Evolutionary conservation across 2,797 vertebrate species (phyloP).

Genomic region (Streptopelia turtur): DNA sequence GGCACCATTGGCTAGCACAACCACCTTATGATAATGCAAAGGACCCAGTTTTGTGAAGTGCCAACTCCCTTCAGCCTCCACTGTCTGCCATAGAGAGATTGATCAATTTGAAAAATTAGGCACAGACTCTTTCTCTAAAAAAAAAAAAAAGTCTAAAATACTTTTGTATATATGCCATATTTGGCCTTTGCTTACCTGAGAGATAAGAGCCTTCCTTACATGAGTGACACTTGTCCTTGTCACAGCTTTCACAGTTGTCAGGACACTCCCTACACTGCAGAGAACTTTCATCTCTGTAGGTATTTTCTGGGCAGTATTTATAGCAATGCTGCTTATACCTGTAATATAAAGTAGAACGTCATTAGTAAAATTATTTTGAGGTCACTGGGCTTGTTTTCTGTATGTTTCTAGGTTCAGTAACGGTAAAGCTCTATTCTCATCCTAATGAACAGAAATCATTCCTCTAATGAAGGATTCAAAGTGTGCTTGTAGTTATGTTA

Average conservation of each 20-base stretch:
- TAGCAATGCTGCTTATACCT: slow-evolving; percentile 85
- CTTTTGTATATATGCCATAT: neutral
- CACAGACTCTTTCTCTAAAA: neutral
- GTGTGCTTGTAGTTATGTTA: neutral
- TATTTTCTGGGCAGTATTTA: slow-evolving; percentile 85
- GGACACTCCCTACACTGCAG: slow-evolving; percentile 80
- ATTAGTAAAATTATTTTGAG: neutral
- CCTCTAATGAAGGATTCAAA: neutral
- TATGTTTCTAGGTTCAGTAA: neutral
- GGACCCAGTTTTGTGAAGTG: neutral
- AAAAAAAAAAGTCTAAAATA: neutral
- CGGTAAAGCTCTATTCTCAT: neutral
- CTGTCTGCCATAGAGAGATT: neutral
- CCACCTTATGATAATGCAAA: neutral
- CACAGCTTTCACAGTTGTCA: slow-evolving; percentile 83
- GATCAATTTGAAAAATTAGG: neutral
- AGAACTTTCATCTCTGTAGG: slow-evolving; percentile 71
- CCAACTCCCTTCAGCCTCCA: neutral
- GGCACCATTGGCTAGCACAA: neutral
- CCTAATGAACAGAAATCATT: neutral
- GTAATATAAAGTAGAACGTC: neutral
- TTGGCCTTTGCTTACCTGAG: slow-evolving; percentile 75
- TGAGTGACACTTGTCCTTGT: slow-evolving; percentile 82
- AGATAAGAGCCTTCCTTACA: slow-evolving; percentile 86
- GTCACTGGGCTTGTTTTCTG: neutral